Percentiles rank a stretch among this genome's conserved stretches.
These are phyloP conservation scores for Daboia siamensis DNA, from an alignment of 2,113 vertebrate genomes.

Conservation along the genomic window DNA sequence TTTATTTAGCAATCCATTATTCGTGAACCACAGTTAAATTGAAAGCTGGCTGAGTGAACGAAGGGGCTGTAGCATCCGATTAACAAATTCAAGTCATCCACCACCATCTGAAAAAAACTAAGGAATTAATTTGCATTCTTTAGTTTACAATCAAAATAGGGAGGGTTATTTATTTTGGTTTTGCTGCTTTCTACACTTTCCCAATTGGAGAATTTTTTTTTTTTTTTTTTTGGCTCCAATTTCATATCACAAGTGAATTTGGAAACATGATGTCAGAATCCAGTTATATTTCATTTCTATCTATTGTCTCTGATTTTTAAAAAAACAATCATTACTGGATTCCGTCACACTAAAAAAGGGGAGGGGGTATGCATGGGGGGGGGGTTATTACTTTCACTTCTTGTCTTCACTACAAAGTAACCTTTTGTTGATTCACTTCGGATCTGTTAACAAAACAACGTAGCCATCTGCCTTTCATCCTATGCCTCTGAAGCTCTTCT, in stretches of 20 bases:
- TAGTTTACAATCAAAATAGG: neutral
- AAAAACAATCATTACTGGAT: too few relatives aligned
- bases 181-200: neutral
- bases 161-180: neutral
- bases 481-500: too few relatives aligned
- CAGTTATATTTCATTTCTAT: too few relatives aligned
- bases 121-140: neutral
- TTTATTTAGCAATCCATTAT: neutral
- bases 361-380: too few relatives aligned
- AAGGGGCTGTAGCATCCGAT: neutral
- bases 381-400: too few relatives aligned
- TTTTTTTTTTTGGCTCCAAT: neutral
- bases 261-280: neutral
- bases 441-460: too few relatives aligned
- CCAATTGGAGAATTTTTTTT: neutral
- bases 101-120: neutral
- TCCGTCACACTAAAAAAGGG: too few relatives aligned
- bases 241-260: neutral
- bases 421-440: too few relatives aligned
- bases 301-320: too few relatives aligned
- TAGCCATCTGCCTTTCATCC: too few relatives aligned
- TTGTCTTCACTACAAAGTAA: too few relatives aligned
- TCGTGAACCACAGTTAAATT: neutral
- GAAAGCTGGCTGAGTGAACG: neutral
- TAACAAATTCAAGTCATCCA: neutral